phyloP scores from a whole-genome alignment of 30 jellyfish, hydroid and myxozoan genomes.

The Sanderia malayensis region DNA sequence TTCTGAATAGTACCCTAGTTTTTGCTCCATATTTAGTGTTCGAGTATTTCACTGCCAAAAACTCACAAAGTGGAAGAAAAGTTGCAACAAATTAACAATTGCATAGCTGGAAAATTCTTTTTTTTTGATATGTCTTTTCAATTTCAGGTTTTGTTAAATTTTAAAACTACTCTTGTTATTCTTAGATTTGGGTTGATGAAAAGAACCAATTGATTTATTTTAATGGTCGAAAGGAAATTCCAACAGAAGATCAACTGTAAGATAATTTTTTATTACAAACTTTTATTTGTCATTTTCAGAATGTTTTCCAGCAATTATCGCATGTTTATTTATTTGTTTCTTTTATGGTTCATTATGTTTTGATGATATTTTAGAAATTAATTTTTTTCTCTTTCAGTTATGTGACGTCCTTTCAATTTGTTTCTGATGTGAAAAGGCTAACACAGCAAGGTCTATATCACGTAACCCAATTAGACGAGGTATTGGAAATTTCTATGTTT shows the following conservation, averaged over 20 bases:
- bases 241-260: conserved; percentile 86
- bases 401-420: conserved; percentile 45
- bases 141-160: not conserved
- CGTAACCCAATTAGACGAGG: conserved; percentile 71
- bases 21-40: too few relatives aligned
- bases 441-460: conserved; percentile 68
- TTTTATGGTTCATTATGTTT: too few relatives aligned
- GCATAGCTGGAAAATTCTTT: too few relatives aligned
- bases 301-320: too few relatives aligned
- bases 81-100: too few relatives aligned
- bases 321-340: too few relatives aligned
- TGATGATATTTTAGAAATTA: too few relatives aligned
- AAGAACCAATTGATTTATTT: conserved; percentile 63
- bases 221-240: conserved; percentile 79
- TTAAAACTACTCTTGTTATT: not conserved
- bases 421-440: conserved; percentile 36
- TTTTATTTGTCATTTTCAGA: too few relatives aligned
- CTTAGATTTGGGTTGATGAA: conserved; percentile 93
- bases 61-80: too few relatives aligned
- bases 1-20: too few relatives aligned
- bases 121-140: too few relatives aligned
- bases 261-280: conserved; percentile 16
- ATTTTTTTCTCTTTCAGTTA: conserved; percentile 22
- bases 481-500: not conserved
- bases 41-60: too few relatives aligned